Conservation (phyloP, 2,888 invertebrate species). For the Coelopa pilipes region DNA sequence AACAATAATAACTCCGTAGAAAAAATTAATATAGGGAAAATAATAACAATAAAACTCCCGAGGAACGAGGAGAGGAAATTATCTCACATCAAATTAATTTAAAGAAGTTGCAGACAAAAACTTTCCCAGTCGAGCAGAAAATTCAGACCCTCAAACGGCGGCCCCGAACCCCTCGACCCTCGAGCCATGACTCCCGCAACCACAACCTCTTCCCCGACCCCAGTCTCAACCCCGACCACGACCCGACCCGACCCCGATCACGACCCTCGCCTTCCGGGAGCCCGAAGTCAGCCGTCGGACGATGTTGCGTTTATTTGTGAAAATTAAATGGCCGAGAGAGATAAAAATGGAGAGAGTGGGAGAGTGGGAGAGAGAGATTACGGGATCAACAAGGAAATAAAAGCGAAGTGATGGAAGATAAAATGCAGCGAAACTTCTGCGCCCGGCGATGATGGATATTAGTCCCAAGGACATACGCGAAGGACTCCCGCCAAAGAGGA, state of each 20-base stretch:
- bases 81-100: conserved; percentile 41
- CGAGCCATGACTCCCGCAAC: too few relatives aligned
- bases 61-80: conserved; percentile 24
- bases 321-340: conserved; percentile 39
- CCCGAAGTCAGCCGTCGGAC: conserved; percentile 36
- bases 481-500: not conserved
- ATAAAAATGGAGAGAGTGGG: conserved; percentile 7
- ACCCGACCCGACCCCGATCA: conserved; percentile 22
- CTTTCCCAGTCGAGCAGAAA: conserved; percentile 1
- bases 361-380: not conserved
- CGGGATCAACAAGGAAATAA: not conserved
- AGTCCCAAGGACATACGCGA: conserved; percentile 42
- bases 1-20: not conserved
- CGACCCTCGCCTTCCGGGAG: conserved; percentile 24
- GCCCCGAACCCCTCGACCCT: too few relatives aligned
- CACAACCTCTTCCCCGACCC: too few relatives aligned
- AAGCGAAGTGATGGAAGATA: not conserved
- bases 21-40: not conserved
- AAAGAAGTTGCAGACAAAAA: conserved; percentile 8
- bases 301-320: conserved; percentile 39
- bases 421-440: conserved; percentile 12
- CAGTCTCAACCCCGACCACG: too few relatives aligned
- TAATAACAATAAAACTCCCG: conserved; percentile 8
- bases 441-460: conserved; percentile 27
- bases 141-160: too few relatives aligned